Evolutionary conservation across 2,888 invertebrate species (phyloP).

Genomic region (Chesias legatella): DNA sequence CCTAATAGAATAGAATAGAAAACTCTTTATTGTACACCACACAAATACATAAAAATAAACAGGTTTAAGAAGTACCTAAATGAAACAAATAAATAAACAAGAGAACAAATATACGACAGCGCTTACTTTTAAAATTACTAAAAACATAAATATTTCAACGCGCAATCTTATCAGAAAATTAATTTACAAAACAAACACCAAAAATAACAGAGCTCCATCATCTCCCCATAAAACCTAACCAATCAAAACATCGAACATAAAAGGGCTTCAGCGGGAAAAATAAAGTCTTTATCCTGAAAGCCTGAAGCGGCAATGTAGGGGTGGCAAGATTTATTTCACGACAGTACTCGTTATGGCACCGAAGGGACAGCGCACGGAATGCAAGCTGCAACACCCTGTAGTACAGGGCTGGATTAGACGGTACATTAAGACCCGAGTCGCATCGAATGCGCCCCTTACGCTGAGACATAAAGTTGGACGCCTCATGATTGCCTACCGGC

Average conservation of each 20-base stretch:
- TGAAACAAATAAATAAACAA: too few species aligned
- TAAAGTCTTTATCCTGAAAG: conserved; percentile 74
- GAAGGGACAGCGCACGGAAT: conserved; percentile 63
- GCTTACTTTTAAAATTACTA: too few species aligned
- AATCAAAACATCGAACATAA: conserved; percentile 36
- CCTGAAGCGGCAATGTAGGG: conserved; percentile 57
- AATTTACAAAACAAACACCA: conserved; percentile 5
- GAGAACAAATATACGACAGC: too few species aligned
- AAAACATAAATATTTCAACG: too few species aligned
- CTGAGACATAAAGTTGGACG: too few species aligned
- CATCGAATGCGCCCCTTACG: too few species aligned
- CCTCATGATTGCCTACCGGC: too few species aligned
- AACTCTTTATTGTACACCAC: too few species aligned
- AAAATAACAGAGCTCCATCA: conserved; percentile 30
- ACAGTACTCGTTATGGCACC: conserved; percentile 72
- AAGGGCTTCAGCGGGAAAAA: conserved; percentile 67
- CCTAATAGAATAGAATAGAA: too few species aligned
- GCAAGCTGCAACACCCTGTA: conserved; percentile 57
- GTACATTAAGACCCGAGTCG: too few species aligned
- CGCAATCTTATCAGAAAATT: background rate
- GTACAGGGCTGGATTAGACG: conserved; percentile 29
- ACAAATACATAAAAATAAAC: too few species aligned
- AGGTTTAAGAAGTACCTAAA: too few species aligned
- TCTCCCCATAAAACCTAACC: conserved; percentile 48
- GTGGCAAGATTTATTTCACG: conserved; percentile 76